Conservation (phyloP, 2,888 invertebrate species). For the Trichopria drosophilae region DNA sequence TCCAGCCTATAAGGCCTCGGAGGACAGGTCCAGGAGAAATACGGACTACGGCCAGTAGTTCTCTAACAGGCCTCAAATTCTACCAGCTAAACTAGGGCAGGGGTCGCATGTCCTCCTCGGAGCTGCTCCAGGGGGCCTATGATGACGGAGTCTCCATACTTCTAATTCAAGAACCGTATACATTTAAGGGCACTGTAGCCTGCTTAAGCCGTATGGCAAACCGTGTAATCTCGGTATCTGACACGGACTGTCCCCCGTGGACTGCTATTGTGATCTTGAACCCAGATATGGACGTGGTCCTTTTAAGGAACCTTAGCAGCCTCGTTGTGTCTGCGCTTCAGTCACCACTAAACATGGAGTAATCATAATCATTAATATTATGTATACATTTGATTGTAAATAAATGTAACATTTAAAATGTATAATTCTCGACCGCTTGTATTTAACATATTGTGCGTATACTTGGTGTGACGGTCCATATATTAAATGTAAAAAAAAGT, state of each 20-base stretch:
- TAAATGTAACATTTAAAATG: too few relatives aligned
- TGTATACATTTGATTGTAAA: too few relatives aligned
- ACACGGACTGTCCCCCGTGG: background rate
- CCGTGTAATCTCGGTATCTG: background rate
- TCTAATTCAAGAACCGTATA: constrained; percentile 8
- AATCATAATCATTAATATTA: too few relatives aligned
- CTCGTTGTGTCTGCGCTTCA: constrained; percentile 2
- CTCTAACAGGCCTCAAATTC: too few relatives aligned
- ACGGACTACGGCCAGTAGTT: constrained; percentile 5
- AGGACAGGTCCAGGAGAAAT: background rate
- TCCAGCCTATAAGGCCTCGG: constrained; percentile 1
- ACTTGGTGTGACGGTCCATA: too few relatives aligned
- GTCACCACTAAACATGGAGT: background rate
- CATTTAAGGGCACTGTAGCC: background rate
- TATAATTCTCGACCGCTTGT: too few relatives aligned
- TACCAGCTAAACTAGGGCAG: constrained; percentile 14
- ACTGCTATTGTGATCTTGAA: background rate
- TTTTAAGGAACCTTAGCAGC: background rate
- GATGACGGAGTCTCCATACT: background rate
- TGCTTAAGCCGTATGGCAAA: background rate
- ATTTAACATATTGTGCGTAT: too few relatives aligned
- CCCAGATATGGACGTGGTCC: too few relatives aligned
- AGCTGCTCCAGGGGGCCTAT: background rate
- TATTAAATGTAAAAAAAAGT: too few relatives aligned
- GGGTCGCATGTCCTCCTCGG: background rate